phyloP scores from a whole-genome alignment of 2,797 vertebrate genomes.

The Parauchenoglanis punctatus region DNA sequence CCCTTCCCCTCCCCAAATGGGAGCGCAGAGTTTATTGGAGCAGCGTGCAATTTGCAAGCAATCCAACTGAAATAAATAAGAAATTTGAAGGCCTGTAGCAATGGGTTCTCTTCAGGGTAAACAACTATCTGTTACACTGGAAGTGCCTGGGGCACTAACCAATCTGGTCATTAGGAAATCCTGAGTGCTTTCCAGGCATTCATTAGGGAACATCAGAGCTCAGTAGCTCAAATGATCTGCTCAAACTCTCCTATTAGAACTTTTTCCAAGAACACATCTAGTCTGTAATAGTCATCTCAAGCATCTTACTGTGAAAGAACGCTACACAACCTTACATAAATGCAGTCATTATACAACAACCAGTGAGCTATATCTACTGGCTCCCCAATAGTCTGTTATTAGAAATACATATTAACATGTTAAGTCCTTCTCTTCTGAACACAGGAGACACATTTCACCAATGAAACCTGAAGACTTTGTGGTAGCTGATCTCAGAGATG shows the following conservation, averaged over 20 bases:
- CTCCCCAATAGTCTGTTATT: background rate
- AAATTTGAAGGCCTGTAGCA: background rate
- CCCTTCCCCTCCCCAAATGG: background rate
- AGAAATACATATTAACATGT: background rate
- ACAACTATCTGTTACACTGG: constrained; percentile 6
- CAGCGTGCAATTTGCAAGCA: background rate
- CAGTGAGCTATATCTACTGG: background rate
- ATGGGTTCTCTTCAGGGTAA: background rate
- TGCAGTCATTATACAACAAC: background rate
- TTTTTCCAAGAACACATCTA: background rate
- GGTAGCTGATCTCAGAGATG: background rate
- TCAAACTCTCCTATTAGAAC: background rate
- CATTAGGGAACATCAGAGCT: background rate
- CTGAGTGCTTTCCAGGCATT: background rate
- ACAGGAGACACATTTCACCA: background rate
- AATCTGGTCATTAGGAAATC: constrained; percentile 2
- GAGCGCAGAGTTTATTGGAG: background rate
- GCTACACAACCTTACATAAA: background rate
- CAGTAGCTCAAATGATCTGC: background rate
- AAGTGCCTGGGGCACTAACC: background rate
- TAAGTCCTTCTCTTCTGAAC: background rate
- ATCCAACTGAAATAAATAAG: constrained; percentile 8
- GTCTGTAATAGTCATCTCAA: background rate
- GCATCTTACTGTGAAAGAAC: background rate
- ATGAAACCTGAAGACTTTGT: too few relatives aligned